These are phyloP conservation scores for Hypsopygia costalis DNA, from an alignment of 2,888 invertebrate species.

Conservation along the genomic window DNA sequence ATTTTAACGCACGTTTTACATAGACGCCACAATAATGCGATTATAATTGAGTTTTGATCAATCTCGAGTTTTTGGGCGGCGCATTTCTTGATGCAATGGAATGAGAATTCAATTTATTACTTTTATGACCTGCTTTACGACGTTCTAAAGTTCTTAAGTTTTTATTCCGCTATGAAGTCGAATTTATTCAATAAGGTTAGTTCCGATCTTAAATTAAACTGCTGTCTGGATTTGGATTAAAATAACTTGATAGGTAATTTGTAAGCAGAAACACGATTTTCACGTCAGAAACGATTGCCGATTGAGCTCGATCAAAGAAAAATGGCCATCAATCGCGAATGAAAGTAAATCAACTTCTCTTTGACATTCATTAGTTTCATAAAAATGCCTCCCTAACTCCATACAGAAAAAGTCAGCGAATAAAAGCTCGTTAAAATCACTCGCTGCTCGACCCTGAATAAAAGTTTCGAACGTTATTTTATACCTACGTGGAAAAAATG, in stretches of 20 bases:
- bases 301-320: slow-evolving; percentile 14
- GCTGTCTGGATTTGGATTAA: background rate
- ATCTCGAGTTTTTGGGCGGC: slow-evolving; percentile 34
- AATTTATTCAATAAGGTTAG: background rate
- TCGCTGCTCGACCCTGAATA: slow-evolving; percentile 56
- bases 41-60: slow-evolving; percentile 58
- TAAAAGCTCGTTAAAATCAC: slow-evolving; percentile 72
- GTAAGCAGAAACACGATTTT: slow-evolving; percentile 11
- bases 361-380: slow-evolving; percentile 70
- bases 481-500: slow-evolving; percentile 36
- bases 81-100: slow-evolving; percentile 18
- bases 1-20: slow-evolving; percentile 64
- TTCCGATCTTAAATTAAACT: background rate
- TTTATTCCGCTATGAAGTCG: background rate
- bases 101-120: slow-evolving; percentile 1
- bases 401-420: slow-evolving; percentile 47
- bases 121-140: background rate
- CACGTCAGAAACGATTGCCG: slow-evolving; percentile 16
- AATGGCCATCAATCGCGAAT: slow-evolving; percentile 28
- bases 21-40: slow-evolving; percentile 55
- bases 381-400: slow-evolving; percentile 45
- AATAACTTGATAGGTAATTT: slow-evolving; percentile 5
- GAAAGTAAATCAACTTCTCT: slow-evolving; percentile 51
- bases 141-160: background rate
- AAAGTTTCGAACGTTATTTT: slow-evolving; percentile 50